Conservation (phyloP, 1,140 invertebrate species). For the Marisa cornuarietis region DNA sequence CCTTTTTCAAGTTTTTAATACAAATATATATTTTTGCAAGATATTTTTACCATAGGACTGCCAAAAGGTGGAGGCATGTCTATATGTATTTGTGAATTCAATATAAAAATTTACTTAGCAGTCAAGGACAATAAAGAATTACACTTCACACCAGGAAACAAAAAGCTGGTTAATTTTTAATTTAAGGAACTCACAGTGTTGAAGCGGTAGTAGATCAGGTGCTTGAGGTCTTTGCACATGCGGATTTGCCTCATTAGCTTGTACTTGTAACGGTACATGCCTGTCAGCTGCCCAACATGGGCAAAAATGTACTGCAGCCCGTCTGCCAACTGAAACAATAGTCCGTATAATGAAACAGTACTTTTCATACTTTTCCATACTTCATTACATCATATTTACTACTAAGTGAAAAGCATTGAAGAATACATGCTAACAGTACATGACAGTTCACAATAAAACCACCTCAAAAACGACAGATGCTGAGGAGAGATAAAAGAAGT, state of each 20-base stretch:
- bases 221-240: constrained; percentile 99
- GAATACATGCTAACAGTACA: too few relatives aligned
- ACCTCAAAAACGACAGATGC: too few relatives aligned
- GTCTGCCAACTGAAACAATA: constrained; percentile 84
- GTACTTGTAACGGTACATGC: constrained; percentile 99
- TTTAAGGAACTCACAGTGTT: constrained; percentile 81
- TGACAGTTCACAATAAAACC: too few relatives aligned
- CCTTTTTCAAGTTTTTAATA: constrained; percentile 69
- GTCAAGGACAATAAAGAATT: too few relatives aligned
- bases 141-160: background rate
- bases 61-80: background rate
- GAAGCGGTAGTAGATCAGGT: constrained; percentile 99
- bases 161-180: background rate
- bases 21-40: background rate
- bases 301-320: constrained; percentile 99
- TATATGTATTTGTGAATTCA: background rate
- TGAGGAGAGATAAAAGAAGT: too few relatives aligned
- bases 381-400: too few relatives aligned
- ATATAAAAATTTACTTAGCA: background rate
- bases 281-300: constrained; percentile 98
- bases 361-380: too few relatives aligned
- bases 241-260: constrained; percentile 99
- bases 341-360: background rate
- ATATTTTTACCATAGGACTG: too few relatives aligned
- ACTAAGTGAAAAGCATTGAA: too few relatives aligned